These are phyloP conservation scores for Anadara kagoshimensis DNA, from an alignment of 1,140 invertebrate species.

Conservation along the genomic window DNA sequence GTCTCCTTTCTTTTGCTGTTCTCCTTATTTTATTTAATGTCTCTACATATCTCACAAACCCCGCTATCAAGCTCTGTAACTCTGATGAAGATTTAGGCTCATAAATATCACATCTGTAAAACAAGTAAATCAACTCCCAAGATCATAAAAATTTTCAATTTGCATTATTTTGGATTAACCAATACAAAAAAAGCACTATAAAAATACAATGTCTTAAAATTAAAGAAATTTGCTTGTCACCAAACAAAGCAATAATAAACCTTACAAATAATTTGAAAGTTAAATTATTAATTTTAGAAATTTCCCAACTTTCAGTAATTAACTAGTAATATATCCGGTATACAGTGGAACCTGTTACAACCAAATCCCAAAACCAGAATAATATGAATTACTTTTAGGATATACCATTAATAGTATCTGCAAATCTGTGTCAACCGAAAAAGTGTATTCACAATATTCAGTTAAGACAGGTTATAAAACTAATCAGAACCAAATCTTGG, in stretches of 20 bases:
- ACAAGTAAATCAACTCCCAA: slow-evolving; percentile 4
- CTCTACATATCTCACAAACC: slow-evolving; percentile 91
- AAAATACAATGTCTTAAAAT: too few species aligned
- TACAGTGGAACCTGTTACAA: background rate
- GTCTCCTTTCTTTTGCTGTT: slow-evolving; percentile 50
- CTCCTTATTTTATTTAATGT: slow-evolving; percentile 87
- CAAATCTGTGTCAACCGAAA: background rate
- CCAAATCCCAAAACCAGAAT: background rate
- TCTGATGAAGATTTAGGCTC: slow-evolving; percentile 78
- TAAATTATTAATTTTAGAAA: too few species aligned
- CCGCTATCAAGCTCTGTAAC: slow-evolving; percentile 80
- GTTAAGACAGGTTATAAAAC: too few species aligned
- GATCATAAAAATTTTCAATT: background rate
- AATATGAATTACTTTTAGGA: background rate
- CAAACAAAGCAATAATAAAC: too few species aligned
- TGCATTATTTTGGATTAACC: background rate
- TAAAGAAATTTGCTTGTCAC: background rate
- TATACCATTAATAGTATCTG: background rate
- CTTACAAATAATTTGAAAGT: too few species aligned
- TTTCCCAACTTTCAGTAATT: too few species aligned
- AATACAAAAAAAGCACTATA: background rate
- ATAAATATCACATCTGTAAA: slow-evolving; percentile 87
- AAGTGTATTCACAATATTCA: too few species aligned
- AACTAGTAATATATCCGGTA: too few species aligned
- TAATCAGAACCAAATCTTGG: too few species aligned